Conservation (phyloP, 2,888 invertebrate genomes). For the Lasioglossum figueresi region DNA sequence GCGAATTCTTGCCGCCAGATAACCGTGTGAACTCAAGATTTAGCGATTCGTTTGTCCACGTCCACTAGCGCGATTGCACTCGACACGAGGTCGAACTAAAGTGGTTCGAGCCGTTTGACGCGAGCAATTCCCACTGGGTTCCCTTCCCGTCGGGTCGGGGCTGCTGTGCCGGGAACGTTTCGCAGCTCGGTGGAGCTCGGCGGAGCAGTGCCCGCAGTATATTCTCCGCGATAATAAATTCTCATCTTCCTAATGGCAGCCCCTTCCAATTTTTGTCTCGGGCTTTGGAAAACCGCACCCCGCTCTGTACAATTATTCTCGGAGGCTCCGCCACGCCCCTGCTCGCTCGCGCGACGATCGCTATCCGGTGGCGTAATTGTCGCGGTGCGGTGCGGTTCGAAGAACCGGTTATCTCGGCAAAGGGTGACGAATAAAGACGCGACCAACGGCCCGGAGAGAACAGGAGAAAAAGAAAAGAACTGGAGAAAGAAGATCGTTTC, state of each 20-base stretch:
- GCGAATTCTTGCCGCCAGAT: conserved; percentile 42
- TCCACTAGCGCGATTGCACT: not conserved
- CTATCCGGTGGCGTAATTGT: conserved; percentile 51
- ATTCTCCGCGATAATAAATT: conserved; percentile 56
- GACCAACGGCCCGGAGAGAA: not conserved
- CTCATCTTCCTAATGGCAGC: conserved; percentile 63
- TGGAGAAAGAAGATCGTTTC: not conserved
- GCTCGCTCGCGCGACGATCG: conserved; percentile 39
- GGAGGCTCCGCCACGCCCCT: conserved; percentile 40
- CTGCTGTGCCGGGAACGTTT: not conserved
- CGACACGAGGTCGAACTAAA: not conserved
- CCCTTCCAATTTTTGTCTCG: conserved; percentile 64
- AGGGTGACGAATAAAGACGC: conserved; percentile 29
- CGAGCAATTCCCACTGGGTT: not conserved
- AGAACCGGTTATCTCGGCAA: conserved; percentile 17
- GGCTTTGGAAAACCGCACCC: conserved; percentile 56
- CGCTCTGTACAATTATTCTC: conserved; percentile 46
- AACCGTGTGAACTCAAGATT: conserved; percentile 53
- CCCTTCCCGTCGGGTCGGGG: not conserved
- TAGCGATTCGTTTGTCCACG: not conserved
- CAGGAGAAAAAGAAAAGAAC: not conserved
- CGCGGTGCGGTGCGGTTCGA: not conserved
- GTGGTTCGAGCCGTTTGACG: conserved; percentile 11
- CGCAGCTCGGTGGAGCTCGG: not conserved
- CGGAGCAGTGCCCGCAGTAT: conserved; percentile 24